Evolutionary conservation across 2,113 vertebrate species (phyloP).

Genomic region (Pygoscelis antarcticus): DNA sequence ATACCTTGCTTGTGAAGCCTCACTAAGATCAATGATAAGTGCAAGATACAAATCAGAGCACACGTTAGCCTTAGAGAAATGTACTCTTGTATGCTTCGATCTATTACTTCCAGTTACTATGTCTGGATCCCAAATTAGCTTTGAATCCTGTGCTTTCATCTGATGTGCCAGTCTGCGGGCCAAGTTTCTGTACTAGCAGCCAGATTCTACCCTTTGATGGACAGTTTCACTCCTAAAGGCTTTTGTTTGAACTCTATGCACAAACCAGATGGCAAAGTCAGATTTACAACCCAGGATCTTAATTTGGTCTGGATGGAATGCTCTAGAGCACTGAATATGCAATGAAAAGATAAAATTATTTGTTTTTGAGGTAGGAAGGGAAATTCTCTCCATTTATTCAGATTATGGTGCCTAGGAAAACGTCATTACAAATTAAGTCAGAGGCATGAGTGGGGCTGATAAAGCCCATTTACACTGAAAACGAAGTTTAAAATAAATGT

Average conservation of each 20-base stretch:
- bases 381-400: background rate
- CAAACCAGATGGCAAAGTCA: background rate
- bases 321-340: background rate
- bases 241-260: background rate
- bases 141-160: conserved; percentile 3
- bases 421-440: background rate
- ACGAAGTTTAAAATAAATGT: background rate
- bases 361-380: background rate
- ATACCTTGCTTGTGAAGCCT: background rate
- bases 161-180: background rate
- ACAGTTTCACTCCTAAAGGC: background rate
- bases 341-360: background rate
- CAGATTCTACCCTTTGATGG: background rate
- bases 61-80: background rate
- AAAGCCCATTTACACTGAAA: background rate
- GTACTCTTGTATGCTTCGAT: background rate
- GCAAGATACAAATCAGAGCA: background rate
- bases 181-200: background rate
- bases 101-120: background rate
- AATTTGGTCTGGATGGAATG: background rate
- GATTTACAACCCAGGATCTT: background rate
- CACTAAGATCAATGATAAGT: background rate
- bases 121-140: background rate
- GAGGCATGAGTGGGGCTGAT: background rate
- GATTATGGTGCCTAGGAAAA: background rate